These are phyloP conservation scores for Dicaeum eximium DNA, from an alignment of 2,113 vertebrate species.

Conservation along the genomic window DNA sequence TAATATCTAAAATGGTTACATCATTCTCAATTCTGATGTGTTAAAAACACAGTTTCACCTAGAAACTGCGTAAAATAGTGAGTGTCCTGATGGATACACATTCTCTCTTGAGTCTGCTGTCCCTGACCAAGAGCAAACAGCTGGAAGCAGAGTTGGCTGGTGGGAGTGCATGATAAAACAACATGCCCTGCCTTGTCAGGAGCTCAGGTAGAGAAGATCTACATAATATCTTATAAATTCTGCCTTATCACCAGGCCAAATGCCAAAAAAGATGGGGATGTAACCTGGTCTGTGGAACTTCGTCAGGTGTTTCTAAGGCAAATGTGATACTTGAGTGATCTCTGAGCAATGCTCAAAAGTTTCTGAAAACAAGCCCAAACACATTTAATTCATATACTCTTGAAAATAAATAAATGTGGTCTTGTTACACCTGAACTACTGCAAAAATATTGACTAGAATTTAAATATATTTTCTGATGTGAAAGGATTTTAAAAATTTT, in stretches of 20 bases:
- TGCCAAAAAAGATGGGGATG: not conserved
- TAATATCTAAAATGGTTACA: not conserved
- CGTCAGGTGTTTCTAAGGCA: not conserved
- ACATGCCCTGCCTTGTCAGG: not conserved
- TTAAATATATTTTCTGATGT: not conserved
- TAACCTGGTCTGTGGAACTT: not conserved
- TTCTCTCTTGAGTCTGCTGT: not conserved
- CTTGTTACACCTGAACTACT: not conserved
- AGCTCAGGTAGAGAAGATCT: not conserved
- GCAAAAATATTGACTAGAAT: not conserved
- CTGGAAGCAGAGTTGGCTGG: not conserved
- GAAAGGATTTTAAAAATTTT: not conserved
- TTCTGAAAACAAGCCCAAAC: not conserved
- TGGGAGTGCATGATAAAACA: not conserved
- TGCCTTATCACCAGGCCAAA: not conserved
- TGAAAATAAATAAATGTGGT: not conserved
- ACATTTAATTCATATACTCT: not conserved
- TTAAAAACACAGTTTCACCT: not conserved
- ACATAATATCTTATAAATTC: not conserved
- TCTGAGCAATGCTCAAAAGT: not conserved
- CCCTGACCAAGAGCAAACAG: not conserved
- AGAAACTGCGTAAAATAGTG: not conserved
- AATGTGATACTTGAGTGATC: not conserved
- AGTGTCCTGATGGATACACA: not conserved
- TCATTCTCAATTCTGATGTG: not conserved